Conservation (phyloP, 2,888 invertebrate genomes). For the Mayetiola destructor region DNA sequence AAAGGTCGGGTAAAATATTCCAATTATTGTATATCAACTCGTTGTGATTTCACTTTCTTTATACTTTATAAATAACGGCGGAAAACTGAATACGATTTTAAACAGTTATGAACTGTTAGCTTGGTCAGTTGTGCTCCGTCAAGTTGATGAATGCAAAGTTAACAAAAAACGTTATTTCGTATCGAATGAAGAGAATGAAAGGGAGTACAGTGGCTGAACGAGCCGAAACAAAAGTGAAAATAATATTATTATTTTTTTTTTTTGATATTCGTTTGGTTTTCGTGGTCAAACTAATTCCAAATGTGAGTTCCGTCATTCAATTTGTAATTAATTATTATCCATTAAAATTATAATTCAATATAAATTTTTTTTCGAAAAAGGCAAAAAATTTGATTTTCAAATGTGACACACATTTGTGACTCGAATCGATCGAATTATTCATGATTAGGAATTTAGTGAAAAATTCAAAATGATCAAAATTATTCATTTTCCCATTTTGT, state of each 20-base stretch:
- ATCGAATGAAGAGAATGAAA: too few relatives aligned
- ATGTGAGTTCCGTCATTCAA: constrained; percentile 5
- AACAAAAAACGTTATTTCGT: background rate
- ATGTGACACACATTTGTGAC: too few relatives aligned
- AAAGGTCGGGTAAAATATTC: background rate
- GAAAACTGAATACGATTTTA: constrained; percentile 2
- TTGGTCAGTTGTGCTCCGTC: background rate
- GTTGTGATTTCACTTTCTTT: constrained; percentile 3
- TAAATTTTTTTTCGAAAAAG: too few relatives aligned
- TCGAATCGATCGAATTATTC: too few relatives aligned
- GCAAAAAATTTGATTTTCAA: too few relatives aligned
- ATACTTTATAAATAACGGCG: constrained; percentile 9
- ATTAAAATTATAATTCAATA: too few relatives aligned
- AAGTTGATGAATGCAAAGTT: background rate
- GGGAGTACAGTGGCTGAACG: background rate
- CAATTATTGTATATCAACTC: background rate
- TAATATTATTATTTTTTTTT: background rate
- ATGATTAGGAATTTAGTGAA: too few relatives aligned
- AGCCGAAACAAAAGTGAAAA: background rate
- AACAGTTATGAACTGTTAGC: constrained; percentile 5
- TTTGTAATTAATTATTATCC: too few relatives aligned
- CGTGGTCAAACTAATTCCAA: background rate
- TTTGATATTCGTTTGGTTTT: background rate
- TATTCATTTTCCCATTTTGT: background rate
- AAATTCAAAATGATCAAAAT: background rate